Evolutionary conservation across 2,888 invertebrate species (phyloP).

Genomic region (Abscondita cerata): DNA sequence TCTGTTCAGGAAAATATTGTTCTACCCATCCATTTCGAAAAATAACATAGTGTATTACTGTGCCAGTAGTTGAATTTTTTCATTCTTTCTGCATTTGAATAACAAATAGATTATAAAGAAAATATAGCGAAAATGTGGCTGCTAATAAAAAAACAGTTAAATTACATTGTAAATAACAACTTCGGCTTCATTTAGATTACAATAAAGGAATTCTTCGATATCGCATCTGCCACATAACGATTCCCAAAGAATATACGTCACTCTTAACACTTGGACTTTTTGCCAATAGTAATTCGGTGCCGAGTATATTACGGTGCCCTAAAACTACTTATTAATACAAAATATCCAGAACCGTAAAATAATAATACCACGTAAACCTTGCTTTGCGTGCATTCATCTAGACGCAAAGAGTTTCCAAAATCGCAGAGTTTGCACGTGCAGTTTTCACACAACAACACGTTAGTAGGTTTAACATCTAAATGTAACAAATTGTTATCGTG

Average conservation of each 20-base stretch:
- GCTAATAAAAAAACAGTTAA: background rate
- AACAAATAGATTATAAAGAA: no score
- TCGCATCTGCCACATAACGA: constrained; percentile 65
- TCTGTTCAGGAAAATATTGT: no score
- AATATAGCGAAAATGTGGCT: no score
- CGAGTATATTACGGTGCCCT: constrained; percentile 64
- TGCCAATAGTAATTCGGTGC: constrained; percentile 64
- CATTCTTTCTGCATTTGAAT: no score
- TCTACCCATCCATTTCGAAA: no score
- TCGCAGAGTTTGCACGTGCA: constrained; percentile 54
- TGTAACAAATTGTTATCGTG: constrained; percentile 51
- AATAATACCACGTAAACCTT: background rate
- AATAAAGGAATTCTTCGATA: constrained; percentile 59
- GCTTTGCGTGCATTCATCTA: constrained; percentile 18
- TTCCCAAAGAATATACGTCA: constrained; percentile 66
- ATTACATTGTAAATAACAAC: constrained; percentile 54
- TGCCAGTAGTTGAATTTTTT: no score
- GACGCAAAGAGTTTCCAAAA: constrained; percentile 53
- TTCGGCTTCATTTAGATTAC: constrained; percentile 46
- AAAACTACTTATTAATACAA: constrained; percentile 32
- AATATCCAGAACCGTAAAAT: background rate
- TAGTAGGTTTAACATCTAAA: constrained; percentile 56
- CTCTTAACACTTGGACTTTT: constrained; percentile 58
- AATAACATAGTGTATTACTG: background rate
- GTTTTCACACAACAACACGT: constrained; percentile 49